Conservation (phyloP, 2,888 invertebrate species). For the Herminia tarsipennalis region DNA sequence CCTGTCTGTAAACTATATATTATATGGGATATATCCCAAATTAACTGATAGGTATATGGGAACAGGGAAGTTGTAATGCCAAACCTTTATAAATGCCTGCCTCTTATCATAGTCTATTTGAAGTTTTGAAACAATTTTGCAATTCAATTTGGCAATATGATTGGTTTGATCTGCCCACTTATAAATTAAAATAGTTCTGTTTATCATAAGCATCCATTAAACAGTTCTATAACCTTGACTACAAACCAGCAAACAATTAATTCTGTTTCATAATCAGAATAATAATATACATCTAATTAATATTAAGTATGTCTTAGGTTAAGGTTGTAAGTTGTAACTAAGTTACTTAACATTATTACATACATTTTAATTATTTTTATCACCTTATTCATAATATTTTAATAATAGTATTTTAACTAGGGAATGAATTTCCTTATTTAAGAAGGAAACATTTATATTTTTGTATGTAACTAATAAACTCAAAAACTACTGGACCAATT, state of each 20-base stretch:
- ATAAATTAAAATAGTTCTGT: background rate
- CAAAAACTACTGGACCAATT: no score
- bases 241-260: conserved; percentile 3
- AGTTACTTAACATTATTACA: background rate
- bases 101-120: no score
- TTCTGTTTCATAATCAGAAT: conserved; percentile 16
- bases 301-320: background rate
- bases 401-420: no score
- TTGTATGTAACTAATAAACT: no score
- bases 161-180: background rate
- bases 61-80: no score
- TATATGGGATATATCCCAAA: no score
- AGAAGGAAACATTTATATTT: no score
- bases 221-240: conserved; percentile 21
- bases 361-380: conserved; percentile 4
- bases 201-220: conserved; percentile 12
- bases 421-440: no score
- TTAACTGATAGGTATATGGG: no score
- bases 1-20: no score
- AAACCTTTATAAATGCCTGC: no score
- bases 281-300: conserved; percentile 3
- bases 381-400: background rate
- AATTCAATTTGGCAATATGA: background rate
- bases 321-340: background rate
- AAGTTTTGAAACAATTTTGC: no score